Evolutionary conservation across 2,113 vertebrate genomes (phyloP).

Genomic region (Notarius quadriscutis): DNA sequence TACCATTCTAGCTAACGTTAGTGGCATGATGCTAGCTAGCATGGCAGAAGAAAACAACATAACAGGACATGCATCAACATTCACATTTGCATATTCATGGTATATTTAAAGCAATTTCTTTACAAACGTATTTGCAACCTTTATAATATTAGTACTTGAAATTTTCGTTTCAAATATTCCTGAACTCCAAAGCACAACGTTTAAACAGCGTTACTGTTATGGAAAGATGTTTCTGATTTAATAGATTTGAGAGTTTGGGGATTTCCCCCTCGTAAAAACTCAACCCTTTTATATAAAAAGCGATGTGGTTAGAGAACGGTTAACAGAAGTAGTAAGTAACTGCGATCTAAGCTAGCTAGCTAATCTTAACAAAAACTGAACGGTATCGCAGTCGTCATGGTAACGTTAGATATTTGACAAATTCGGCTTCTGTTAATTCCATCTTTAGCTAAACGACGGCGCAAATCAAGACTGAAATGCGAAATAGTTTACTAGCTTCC

Average conservation of each 20-base stretch:
- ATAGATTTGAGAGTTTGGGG: neutral
- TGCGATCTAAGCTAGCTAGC: neutral
- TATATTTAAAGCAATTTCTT: neutral
- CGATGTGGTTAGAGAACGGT: neutral
- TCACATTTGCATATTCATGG: neutral
- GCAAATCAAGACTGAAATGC: neutral
- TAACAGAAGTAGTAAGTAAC: neutral
- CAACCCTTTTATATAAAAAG: neutral
- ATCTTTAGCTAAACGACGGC: neutral
- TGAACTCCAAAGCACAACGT: neutral
- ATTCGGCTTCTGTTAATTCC: neutral
- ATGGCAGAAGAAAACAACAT: neutral
- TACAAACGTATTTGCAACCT: neutral
- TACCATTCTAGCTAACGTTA: neutral
- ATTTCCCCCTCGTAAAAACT: neutral
- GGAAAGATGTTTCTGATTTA: neutral
- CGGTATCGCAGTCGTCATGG: too few relatives aligned
- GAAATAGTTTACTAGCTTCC: neutral
- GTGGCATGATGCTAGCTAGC: neutral
- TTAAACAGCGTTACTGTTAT: neutral
- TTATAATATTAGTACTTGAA: neutral
- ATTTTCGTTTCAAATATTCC: neutral
- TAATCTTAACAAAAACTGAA: neutral
- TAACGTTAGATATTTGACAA: too few relatives aligned
- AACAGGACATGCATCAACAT: neutral